These are phyloP conservation scores for Chaetorhynchus papuensis DNA, from an alignment of 2,113 vertebrate species.

Conservation along the genomic window DNA sequence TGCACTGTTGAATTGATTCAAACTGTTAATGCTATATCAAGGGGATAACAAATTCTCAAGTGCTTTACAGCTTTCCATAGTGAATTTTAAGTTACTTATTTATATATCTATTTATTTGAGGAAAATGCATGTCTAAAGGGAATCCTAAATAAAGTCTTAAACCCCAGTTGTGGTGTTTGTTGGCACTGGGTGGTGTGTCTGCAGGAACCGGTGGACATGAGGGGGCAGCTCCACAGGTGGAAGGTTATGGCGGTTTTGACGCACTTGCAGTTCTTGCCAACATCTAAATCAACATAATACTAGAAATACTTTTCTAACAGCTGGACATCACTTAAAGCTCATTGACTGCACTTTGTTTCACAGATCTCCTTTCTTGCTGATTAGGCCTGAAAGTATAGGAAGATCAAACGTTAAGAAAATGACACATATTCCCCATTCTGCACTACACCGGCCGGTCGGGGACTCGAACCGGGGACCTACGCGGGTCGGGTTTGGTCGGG, in stretches of 20 bases:
- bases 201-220: background rate
- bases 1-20: background rate
- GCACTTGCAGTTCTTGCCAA: background rate
- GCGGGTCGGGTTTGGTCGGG: background rate
- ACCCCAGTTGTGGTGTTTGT: background rate
- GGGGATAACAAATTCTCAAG: conserved; percentile 5
- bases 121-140: background rate
- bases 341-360: background rate
- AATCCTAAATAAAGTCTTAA: background rate
- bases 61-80: conserved; percentile 20
- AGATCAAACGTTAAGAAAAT: background rate
- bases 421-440: no score
- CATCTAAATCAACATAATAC: background rate
- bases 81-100: conserved; percentile 24
- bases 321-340: background rate
- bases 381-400: background rate
- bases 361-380: background rate
- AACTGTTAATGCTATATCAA: background rate
- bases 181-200: background rate
- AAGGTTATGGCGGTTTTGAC: background rate
- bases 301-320: background rate
- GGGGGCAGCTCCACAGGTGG: background rate
- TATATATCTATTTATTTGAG: background rate
- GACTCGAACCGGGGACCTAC: background rate
- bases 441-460: background rate